Conservation (phyloP, 30 jellyfish, hydroid and myxozoan genomes). For the Aurelia coerulea region DNA sequence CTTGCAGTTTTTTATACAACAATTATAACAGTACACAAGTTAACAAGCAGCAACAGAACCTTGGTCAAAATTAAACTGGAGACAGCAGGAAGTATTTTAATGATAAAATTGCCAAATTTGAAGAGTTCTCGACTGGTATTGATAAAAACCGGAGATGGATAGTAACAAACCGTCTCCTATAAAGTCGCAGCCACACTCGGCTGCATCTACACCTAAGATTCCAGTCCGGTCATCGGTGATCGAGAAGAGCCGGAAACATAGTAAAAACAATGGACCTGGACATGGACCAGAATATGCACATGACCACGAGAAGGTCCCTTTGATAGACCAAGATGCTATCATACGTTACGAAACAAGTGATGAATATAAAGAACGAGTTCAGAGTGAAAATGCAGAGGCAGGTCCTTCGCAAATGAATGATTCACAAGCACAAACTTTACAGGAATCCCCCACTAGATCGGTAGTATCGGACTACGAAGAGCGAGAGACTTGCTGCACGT, state of each 20-base stretch:
- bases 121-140: too few species aligned
- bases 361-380: slow-evolving; percentile 1
- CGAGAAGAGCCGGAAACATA: slow-evolving; percentile 7
- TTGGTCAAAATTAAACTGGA: too few species aligned
- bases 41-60: too few species aligned
- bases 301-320: background rate
- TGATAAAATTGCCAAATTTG: too few species aligned
- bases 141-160: too few species aligned
- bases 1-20: too few species aligned
- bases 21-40: too few species aligned
- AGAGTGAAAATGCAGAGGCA: slow-evolving; percentile 12
- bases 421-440: background rate
- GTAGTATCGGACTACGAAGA: slow-evolving; percentile 56
- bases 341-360: background rate
- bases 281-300: background rate
- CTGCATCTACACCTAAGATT: slow-evolving; percentile 84
- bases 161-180: slow-evolving; percentile 18
- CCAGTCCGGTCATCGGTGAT: slow-evolving; percentile 66
- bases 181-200: slow-evolving; percentile 71
- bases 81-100: too few species aligned
- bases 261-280: slow-evolving; percentile 1
- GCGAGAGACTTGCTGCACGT: slow-evolving; percentile 83
- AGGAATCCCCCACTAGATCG: slow-evolving; percentile 4
- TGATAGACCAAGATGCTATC: background rate
- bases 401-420: slow-evolving; percentile 6